Base-by-base conservation (phyloP, 2,113 vertebrate species). In the Gnathonemus longibarbis region DNA sequence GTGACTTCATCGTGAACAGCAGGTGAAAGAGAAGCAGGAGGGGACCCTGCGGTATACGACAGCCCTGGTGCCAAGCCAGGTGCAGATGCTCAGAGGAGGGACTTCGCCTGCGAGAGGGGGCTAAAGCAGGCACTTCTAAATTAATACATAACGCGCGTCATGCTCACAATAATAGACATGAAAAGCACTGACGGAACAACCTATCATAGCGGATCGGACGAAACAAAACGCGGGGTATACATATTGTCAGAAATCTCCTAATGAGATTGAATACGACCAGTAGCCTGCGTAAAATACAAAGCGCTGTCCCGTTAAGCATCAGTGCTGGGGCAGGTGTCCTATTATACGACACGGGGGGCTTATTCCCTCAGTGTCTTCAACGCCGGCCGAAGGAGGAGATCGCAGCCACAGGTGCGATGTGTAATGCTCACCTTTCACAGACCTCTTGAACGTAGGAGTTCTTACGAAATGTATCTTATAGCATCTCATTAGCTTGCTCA, bases 1-100 rank as follows among this genome's bases (percentile, higher is more conserved):
- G 58, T 74, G 62, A 88, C 88, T 74, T 46, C 88, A 88, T 46
- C 62, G 62, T 74, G 62, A 74, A 31, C 46, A 15, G 62, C 88
- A 74, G 58, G 88, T 88, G n/a, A 84, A 42, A 11, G 19, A 7
- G 49, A 50, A 46, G 74, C 27, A 5, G 27, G 66, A 11, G 58
- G 56, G 42, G 62, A n/a, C 31, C 58, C n/a, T 31, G 15, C 39
- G 46, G 45, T 49, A 24, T 3, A 70, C 31, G 58, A 27, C 5
- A n/a, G 62, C 46, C 3, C 49, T 52, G 24, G 17, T 39, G 42
- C 45, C 53, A 19, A 52, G 46, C 24, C 88, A 74, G 46, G 42
- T 89, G 45, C 62, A 15, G 46, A 74, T 50, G 24, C 46, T 27
- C n/a, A 31, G 27, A 31, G 48, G 88, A 39, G 88, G 46, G 48